Percentiles rank a stretch among this genome's conserved stretches.
phyloP scores from a whole-genome alignment of 2,888 invertebrate species.

The Andrena bucephala region DNA sequence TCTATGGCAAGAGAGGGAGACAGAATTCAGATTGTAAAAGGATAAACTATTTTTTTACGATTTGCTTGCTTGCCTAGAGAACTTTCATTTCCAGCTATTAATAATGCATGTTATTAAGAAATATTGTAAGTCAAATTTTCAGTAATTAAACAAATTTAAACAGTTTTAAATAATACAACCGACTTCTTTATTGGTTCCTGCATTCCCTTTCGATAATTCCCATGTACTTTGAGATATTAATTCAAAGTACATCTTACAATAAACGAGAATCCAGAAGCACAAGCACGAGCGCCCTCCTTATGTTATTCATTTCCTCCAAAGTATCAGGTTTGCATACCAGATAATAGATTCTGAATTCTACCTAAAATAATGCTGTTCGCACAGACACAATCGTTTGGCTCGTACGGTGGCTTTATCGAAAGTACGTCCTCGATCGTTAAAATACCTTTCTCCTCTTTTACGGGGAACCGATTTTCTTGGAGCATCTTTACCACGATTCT shows the following conservation, averaged over 20 bases:
- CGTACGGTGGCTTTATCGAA: conserved; percentile 81
- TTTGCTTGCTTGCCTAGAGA: not conserved
- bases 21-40: conserved; percentile 19
- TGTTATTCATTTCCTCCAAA: not conserved
- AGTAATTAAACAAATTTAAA: not conserved
- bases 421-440: conserved; percentile 78
- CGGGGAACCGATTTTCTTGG: conserved; percentile 78
- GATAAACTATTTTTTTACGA: conserved; percentile 21
- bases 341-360: conserved; percentile 75
- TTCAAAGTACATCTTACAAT: not conserved
- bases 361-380: conserved; percentile 79
- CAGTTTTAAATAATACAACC: not conserved
- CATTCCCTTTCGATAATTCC: no score
- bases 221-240: no score
- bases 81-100: not conserved
- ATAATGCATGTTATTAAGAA: not conserved
- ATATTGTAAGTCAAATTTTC: conserved; percentile 12
- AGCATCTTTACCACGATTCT: conserved; percentile 73
- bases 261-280: not conserved
- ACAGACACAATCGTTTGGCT: conserved; percentile 77
- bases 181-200: not conserved
- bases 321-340: conserved; percentile 17
- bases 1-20: conserved; percentile 30
- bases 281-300: not conserved
- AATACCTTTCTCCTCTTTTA: conserved; percentile 76